Evolutionary conservation across 2,113 vertebrate species (phyloP), one percentile per base, ranked within the genome.

Genomic region (Pristiophorus japonicus): DNA sequence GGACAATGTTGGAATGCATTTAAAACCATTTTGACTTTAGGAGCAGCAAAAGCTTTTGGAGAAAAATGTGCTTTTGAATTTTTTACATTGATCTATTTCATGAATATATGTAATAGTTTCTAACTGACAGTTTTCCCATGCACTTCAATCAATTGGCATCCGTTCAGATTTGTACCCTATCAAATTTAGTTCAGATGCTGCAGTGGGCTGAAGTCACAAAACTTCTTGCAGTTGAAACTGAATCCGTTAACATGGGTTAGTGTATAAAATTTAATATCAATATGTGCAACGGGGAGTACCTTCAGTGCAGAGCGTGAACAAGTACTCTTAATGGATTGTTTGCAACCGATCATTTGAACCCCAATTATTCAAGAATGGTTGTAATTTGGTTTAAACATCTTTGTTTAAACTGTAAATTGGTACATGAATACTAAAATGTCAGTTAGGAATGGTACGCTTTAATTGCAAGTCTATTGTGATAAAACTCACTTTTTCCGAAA

Each of bases 1-100:
- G 34, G 88, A 62, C 34, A 92, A 62, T 38, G 18, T 70, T 11
- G 11, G 66, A 94, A 73, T 34, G 30, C 24, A 94, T 47, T 94
- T 34, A 94, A 63, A 94, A 94, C 45, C 51, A 12, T 42, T 42
- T 67, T 42, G 65, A 30, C n/a, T 47, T 93, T 12, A 51, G 45
- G 73, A 94, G 92, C 65, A 94, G 30, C 92, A 67, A 42, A 94
- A 45, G 65, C 16, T 92, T 92, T 94, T 94, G 38, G 65, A 70
- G 63, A 27, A 94, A 70, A 70, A 70, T 12, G 65, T 66, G 42
- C 3, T 42, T 27, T 47, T 94, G 92, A 47, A 5, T 22, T 70
- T 47, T 75, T 34, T 8, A 24, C 24, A 75, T 75, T 94, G 65
- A 47, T 94, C 65, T 30, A 16, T 27, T 94, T 20, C 93, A 70